Percentiles rank a stretch among this genome's conserved stretches.
These are phyloP conservation scores for Strix occidentalis DNA, from an alignment of 2,797 vertebrate species.

Conservation along the genomic window DNA sequence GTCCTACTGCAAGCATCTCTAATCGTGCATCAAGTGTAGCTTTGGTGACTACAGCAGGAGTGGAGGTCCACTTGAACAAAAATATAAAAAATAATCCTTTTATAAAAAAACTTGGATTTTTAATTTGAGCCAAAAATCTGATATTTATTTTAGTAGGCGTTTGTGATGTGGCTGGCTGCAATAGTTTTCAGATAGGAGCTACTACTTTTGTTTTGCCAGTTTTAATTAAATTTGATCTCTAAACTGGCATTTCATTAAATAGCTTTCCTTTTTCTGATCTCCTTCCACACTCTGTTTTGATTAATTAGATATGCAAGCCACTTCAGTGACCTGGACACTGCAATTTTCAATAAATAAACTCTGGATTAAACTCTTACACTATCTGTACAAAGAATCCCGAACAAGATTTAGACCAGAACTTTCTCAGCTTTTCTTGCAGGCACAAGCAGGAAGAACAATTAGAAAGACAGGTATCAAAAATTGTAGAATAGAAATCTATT, in stretches of 20 bases:
- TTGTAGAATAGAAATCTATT: not conserved
- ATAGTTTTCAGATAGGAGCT: not conserved
- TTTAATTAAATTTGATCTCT: conserved; percentile 15
- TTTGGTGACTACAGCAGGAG: not conserved
- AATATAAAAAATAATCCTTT: not conserved
- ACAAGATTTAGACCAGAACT: not conserved
- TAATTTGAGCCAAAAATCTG: not conserved
- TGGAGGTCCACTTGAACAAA: not conserved
- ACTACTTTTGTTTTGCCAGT: not conserved
- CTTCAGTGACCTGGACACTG: not conserved
- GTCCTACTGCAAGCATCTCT: not conserved
- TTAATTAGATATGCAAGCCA: not conserved
- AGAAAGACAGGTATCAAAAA: not conserved
- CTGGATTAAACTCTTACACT: not conserved
- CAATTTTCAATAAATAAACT: not conserved
- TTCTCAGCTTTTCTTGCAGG: not conserved
- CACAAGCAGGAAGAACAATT: not conserved
- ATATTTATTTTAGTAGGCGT: not conserved
- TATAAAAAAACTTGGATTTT: not conserved
- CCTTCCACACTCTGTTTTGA: not conserved
- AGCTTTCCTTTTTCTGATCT: not conserved
- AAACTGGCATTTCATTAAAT: not conserved
- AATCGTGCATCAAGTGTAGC: not conserved
- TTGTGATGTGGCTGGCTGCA: not conserved
- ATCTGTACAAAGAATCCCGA: not conserved